These are phyloP conservation scores for Monopis laevigella DNA, from an alignment of 2,888 invertebrate genomes.

Conservation along the genomic window DNA sequence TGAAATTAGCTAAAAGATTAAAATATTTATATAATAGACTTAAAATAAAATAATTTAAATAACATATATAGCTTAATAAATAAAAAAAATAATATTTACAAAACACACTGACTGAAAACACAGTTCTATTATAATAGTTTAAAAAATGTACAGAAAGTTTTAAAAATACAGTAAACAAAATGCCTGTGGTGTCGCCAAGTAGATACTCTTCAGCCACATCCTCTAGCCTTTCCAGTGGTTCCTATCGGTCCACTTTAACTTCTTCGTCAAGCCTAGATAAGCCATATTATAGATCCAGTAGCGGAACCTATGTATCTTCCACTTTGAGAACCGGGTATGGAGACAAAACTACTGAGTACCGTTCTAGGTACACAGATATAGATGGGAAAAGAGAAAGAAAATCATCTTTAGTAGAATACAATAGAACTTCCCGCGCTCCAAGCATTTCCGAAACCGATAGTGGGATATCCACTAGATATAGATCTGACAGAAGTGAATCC, in stretches of 20 bases:
- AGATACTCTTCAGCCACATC: slow-evolving; percentile 50
- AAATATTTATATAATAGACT: too few relatives aligned
- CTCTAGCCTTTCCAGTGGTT: slow-evolving; percentile 49
- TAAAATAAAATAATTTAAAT: too few relatives aligned
- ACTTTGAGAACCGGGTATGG: slow-evolving; percentile 38
- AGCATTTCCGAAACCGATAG: slow-evolving; percentile 59
- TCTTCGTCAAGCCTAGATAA: slow-evolving; percentile 60
- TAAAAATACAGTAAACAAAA: too few relatives aligned
- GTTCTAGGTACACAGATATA: slow-evolving; percentile 37
- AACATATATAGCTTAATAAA: too few relatives aligned
- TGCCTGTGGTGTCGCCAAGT: slow-evolving; percentile 70
- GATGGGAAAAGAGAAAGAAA: slow-evolving; percentile 55
- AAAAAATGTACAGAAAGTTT: too few relatives aligned
- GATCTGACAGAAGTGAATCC: slow-evolving; percentile 60
- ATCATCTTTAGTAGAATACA: slow-evolving; percentile 44
- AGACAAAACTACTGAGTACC: slow-evolving; percentile 44
- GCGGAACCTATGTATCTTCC: slow-evolving; percentile 49
- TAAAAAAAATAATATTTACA: too few relatives aligned
- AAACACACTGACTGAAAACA: too few relatives aligned
- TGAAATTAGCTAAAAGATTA: slow-evolving; percentile 6
- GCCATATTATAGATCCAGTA: slow-evolving; percentile 58
- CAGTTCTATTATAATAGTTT: too few relatives aligned
- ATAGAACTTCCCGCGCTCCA: slow-evolving; percentile 44
- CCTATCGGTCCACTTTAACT: slow-evolving; percentile 51
- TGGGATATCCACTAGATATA: slow-evolving; percentile 42